These are phyloP conservation scores for Theocolax elegans DNA, from an alignment of 1,140 invertebrate genomes.

Conservation along the genomic window DNA sequence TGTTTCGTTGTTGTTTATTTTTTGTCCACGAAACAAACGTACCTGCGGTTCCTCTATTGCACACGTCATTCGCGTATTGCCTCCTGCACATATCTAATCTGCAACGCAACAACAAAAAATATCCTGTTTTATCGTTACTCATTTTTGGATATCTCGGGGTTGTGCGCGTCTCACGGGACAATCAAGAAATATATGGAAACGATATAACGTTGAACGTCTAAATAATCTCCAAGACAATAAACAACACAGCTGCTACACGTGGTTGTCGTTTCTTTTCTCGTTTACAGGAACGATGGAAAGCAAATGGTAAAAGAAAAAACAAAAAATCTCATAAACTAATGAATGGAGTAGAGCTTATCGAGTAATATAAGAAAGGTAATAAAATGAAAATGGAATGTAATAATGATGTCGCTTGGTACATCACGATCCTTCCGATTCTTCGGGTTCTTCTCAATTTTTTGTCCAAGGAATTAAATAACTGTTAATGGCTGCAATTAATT, in stretches of 20 bases:
- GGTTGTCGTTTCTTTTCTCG: neutral
- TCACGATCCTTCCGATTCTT: constrained; percentile 19
- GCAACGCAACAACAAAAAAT: constrained; percentile 72
- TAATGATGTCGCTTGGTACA: no score
- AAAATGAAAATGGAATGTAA: neutral
- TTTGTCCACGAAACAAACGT: constrained; percentile 66
- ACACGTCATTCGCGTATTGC: constrained; percentile 92
- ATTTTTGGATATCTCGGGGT: constrained; percentile 38
- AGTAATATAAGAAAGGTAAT: neutral
- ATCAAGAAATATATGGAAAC: constrained; percentile 35
- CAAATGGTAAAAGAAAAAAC: constrained; percentile 6
- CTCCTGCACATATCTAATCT: constrained; percentile 99
- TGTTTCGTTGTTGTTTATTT: constrained; percentile 37
- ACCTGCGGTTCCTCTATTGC: constrained; percentile 98
- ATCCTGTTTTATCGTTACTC: constrained; percentile 58
- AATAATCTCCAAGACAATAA: neutral
- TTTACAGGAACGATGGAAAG: neutral
- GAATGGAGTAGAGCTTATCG: no score
- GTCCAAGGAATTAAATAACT: constrained; percentile 15
- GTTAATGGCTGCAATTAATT: constrained; percentile 38
- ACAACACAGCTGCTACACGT: constrained; percentile 17
- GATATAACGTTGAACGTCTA: constrained; percentile 22
- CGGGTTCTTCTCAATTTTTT: constrained; percentile 14
- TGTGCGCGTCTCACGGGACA: constrained; percentile 57
- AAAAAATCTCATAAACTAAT: neutral